Evolutionary conservation across 2,888 invertebrate species (phyloP).

Genomic region (Hecatera dysodea): DNA sequence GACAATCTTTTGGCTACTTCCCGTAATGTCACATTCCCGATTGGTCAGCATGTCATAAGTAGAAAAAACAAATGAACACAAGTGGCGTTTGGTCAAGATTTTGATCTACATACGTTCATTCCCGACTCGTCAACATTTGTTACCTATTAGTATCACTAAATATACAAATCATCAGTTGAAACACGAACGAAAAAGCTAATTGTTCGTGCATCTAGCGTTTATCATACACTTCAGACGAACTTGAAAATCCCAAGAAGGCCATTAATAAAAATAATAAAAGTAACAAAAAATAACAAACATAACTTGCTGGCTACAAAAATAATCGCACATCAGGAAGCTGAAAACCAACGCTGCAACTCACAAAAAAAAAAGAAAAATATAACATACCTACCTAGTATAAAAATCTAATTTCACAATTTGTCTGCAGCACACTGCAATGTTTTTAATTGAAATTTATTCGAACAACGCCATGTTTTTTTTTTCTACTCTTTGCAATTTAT

Average conservation of each 20-base stretch:
- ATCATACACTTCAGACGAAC: background rate
- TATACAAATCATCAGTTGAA: too few species aligned
- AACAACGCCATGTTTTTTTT: constrained; percentile 43
- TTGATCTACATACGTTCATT: too few species aligned
- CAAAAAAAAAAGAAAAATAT: background rate
- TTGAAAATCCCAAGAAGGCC: background rate
- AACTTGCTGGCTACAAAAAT: constrained; percentile 14
- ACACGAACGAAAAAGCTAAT: background rate
- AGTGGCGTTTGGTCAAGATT: too few species aligned
- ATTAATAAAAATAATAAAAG: constrained; percentile 1
- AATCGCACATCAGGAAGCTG: constrained; percentile 18
- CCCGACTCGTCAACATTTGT: background rate
- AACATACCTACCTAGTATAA: constrained; percentile 7
- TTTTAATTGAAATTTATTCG: constrained; percentile 68
- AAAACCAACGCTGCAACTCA: constrained; percentile 1
- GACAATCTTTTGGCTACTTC: too few species aligned
- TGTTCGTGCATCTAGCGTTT: background rate
- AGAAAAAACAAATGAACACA: too few species aligned
- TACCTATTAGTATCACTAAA: background rate
- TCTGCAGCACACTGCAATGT: constrained; percentile 58
- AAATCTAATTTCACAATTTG: constrained; percentile 57
- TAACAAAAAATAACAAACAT: background rate
- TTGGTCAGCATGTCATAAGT: too few species aligned
- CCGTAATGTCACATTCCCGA: too few species aligned
- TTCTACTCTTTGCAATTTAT: constrained; percentile 26